These are phyloP conservation scores for Mesitornis unicolor DNA, from an alignment of 2,113 vertebrate species.

Conservation along the genomic window DNA sequence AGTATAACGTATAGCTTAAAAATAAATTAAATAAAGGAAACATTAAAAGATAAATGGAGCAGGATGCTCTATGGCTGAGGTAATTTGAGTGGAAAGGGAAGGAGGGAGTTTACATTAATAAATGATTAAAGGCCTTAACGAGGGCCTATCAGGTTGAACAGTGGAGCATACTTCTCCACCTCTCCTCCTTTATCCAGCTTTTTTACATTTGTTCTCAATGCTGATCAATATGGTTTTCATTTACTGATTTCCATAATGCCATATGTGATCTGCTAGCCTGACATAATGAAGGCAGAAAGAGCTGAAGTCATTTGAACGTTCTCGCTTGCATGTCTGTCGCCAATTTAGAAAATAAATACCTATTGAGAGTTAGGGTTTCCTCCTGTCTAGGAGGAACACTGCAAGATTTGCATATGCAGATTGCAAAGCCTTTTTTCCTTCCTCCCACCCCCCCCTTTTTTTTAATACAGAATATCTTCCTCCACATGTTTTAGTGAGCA, in stretches of 20 bases:
- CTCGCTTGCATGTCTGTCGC: conserved; percentile 72
- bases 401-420: conserved; percentile 63
- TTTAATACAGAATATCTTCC: not conserved
- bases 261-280: conserved; percentile 78
- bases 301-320: conserved; percentile 77
- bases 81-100: conserved; percentile 83
- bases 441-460: accelerated
- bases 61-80: conserved; percentile 83
- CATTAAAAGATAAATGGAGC: conserved; percentile 85
- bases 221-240: conserved; percentile 88
- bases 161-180: conserved; percentile 69
- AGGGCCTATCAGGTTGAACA: conserved; percentile 81
- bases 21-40: conserved; percentile 87
- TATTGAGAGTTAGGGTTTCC: conserved; percentile 69
- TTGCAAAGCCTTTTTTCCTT: not conserved
- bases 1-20: conserved; percentile 81
- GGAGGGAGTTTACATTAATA: conserved; percentile 81
- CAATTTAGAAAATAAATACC: conserved; percentile 77
- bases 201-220: conserved; percentile 80
- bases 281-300: conserved; percentile 77
- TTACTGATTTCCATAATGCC: conserved; percentile 83
- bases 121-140: conserved; percentile 85
- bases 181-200: conserved; percentile 74
- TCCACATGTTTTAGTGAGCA: not conserved
- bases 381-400: conserved; percentile 54